A percentile compares a stretch with the other conserved stretches of the same genome.
phyloP scores from a whole-genome alignment of 2,113 vertebrate genomes.

The Trichechus manatus region DNA sequence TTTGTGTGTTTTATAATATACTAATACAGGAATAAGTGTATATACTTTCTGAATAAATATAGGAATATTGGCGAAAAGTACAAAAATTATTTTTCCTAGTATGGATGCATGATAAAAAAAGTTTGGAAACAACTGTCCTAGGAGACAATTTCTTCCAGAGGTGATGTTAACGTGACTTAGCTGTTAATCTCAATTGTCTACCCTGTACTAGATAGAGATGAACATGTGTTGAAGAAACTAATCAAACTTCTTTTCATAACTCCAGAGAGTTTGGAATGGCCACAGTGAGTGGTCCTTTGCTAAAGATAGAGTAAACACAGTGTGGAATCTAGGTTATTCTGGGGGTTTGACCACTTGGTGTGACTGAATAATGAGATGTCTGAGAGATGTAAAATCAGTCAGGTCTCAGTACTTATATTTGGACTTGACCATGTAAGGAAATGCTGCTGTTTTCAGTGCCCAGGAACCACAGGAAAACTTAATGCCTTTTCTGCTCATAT shows the following conservation, averaged over 20 bases:
- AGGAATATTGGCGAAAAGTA: not conserved
- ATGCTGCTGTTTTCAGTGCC: not conserved
- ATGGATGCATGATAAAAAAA: not conserved
- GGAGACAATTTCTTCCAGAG: not conserved
- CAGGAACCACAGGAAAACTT: not conserved
- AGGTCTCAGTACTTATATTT: not conserved
- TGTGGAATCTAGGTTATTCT: not conserved
- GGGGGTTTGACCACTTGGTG: not conserved
- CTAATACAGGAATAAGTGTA: not conserved
- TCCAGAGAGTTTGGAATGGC: not conserved
- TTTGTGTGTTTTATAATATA: not conserved
- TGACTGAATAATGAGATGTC: not conserved
- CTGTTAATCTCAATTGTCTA: not conserved
- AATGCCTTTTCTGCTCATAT: not conserved
- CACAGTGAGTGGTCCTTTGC: not conserved
- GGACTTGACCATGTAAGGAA: not conserved
- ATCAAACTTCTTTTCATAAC: not conserved
- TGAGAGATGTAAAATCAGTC: not conserved
- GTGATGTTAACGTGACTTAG: not conserved
- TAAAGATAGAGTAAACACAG: not conserved
- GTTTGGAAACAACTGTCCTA: not conserved
- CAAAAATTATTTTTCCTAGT: not conserved
- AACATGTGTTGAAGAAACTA: not conserved
- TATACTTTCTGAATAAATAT: conserved; percentile 24
- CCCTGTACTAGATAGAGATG: not conserved